phyloP scores from a whole-genome alignment of 2,113 vertebrate species.

The Reinhardtius hippoglossoides region DNA sequence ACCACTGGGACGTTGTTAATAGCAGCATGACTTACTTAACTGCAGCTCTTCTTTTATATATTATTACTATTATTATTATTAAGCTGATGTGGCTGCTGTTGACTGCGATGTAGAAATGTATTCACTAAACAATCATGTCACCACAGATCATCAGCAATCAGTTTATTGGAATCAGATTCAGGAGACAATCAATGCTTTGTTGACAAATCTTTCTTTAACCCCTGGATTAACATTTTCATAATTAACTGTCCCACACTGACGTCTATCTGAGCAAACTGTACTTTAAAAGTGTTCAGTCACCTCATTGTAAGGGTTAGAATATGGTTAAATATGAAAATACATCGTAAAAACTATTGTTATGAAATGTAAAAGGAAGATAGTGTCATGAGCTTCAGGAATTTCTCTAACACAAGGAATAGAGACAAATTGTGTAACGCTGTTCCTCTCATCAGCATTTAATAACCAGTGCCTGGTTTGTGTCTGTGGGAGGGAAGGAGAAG shows the following conservation, averaged over 20 bases:
- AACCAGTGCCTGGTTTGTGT: too few species aligned
- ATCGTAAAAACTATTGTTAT: too few species aligned
- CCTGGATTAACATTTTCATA: not conserved
- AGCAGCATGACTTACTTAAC: constrained; percentile 7
- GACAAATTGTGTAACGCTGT: too few species aligned
- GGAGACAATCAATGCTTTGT: constrained; percentile 2
- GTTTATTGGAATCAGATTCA: not conserved
- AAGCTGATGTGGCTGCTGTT: not conserved
- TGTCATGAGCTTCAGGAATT: too few species aligned
- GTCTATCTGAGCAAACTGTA: not conserved
- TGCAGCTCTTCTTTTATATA: not conserved
- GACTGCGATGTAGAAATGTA: not conserved
- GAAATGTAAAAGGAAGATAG: too few species aligned
- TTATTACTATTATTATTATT: not conserved
- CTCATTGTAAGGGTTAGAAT: too few species aligned
- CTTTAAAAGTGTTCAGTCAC: too few species aligned
- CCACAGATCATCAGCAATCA: not conserved
- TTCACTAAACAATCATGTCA: not conserved
- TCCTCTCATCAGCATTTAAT: too few species aligned
- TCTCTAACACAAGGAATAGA: too few species aligned
- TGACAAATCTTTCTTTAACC: constrained; percentile 25
- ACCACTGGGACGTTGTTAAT: constrained; percentile 31
- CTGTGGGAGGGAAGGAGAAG: too few species aligned
- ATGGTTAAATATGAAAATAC: too few species aligned
- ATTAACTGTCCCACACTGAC: not conserved